Evolutionary conservation across 2,888 invertebrate genomes (phyloP), one percentile per base, ranked within the genome.

Genomic region (Tillus elongatus): DNA sequence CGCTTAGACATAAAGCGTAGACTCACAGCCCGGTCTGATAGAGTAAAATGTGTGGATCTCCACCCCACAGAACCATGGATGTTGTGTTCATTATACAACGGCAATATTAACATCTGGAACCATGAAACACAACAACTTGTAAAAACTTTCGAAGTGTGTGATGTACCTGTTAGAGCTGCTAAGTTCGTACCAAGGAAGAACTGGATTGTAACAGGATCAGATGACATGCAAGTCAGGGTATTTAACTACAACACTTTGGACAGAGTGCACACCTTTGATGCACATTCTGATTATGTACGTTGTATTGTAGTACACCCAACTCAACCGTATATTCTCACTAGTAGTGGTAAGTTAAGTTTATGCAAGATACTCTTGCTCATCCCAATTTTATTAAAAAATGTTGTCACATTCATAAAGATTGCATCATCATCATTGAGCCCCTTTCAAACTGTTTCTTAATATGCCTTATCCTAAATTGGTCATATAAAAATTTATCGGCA

Each of bases 21-120:
- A 68, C 70, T 99, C 63, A 90, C 97, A 37, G 95, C 97, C 36
- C 79, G 98, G 49, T 97, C 97, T 4, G 98, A 99, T 68, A 79
- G 98, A 50, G 97, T 99, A 34, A 98, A 98, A 71, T 89, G 89
- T 64, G 92, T 95, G 8, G 98, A 98, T 67, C 77, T 98, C 50
- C 98, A 98, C 67, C 96, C 97, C 1, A 77, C 85, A 27, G 98
- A 99, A 64, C 95, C 96, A 49, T 99, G 98, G 98, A 89, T 98
- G 79, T 74, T 98, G 35, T 96, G 93, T 54, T 91, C 95, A 26
- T 73, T 99, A 16, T 99, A 99, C 74, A 96, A 93, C 70, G 98
- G 98, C 52, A 91, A 97, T 70, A 93, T 97, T 53, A 96, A 98
- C 73, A 89, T 99, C 58, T 99, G 97, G 96, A 97, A 98, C 65